Percentiles rank a stretch among this genome's conserved stretches.
phyloP scores from a whole-genome alignment of 2,113 vertebrate genomes.

The Puntigrus tetrazona region DNA sequence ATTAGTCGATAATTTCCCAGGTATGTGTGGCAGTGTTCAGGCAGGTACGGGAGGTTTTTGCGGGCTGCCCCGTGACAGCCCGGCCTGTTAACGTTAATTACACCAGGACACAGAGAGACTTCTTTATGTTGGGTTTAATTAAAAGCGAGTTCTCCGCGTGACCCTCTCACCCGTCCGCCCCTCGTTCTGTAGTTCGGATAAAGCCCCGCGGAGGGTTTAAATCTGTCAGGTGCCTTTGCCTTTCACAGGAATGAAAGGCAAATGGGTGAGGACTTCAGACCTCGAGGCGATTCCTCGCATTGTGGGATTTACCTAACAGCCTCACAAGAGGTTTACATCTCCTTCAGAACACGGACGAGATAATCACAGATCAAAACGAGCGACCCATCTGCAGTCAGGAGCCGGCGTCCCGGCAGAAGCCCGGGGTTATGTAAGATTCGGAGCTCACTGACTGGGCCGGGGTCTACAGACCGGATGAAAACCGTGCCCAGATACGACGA shows the following conservation, averaged over 20 bases:
- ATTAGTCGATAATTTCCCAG: conserved; percentile 87
- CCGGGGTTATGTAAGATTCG: conserved; percentile 77
- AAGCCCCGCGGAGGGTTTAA: conserved; percentile 74
- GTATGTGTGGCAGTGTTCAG: conserved; percentile 82
- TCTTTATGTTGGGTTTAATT: conserved; percentile 48
- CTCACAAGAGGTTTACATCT: conserved; percentile 80
- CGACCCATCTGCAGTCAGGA: conserved; percentile 78
- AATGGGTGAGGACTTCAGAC: conserved; percentile 70
- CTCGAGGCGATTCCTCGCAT: conserved; percentile 76
- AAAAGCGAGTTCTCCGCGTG: conserved; percentile 26
- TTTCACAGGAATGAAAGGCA: conserved; percentile 64
- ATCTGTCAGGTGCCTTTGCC: conserved; percentile 80
- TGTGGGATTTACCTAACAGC: conserved; percentile 80
- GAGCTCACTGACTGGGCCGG: conserved; percentile 70
- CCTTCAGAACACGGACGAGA: conserved; percentile 73
- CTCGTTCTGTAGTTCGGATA: conserved; percentile 63
- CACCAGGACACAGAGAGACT: conserved; percentile 55
- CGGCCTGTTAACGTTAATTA: conserved; percentile 68
- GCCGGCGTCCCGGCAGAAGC: conserved; percentile 74
- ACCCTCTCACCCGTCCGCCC: neutral
- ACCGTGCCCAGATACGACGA: neutral
- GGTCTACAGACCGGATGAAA: neutral
- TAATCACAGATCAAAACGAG: conserved; percentile 83
- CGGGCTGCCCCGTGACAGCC: conserved; percentile 74
- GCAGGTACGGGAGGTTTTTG: conserved; percentile 70